Evolutionary conservation across 1,140 invertebrate species (phyloP).

Genomic region (Cydia strobilella): DNA sequence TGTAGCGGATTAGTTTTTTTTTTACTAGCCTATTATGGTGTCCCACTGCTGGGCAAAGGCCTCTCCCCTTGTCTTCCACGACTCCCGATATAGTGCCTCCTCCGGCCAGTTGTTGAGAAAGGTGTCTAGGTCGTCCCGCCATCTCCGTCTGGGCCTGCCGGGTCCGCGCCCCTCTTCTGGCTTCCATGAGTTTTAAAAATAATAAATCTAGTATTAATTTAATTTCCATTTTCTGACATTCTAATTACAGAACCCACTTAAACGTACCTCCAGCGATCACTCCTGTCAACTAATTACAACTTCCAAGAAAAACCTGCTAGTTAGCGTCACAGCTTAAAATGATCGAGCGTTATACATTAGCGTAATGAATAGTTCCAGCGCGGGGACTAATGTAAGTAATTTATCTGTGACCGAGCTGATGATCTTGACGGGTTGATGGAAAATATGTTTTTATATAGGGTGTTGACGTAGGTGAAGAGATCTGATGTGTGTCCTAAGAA

Average conservation of each 20-base stretch:
- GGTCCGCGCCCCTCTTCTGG: too few species aligned
- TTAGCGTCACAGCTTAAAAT: slow-evolving; percentile 27
- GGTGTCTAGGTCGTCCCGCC: too few species aligned
- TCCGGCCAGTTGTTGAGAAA: too few species aligned
- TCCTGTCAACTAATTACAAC: slow-evolving; percentile 20
- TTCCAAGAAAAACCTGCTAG: slow-evolving; percentile 23
- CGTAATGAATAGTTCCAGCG: slow-evolving; percentile 22
- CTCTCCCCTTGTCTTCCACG: too few species aligned
- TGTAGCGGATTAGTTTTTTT: too few species aligned
- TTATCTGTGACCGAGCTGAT: slow-evolving; percentile 24
- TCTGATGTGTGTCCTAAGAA: too few species aligned
- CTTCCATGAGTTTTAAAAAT: too few species aligned
- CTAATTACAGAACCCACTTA: neutral
- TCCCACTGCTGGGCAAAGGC: too few species aligned
- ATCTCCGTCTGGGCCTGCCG: too few species aligned
- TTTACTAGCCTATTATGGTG: too few species aligned
- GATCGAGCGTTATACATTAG: slow-evolving; percentile 19
- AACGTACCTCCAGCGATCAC: neutral
- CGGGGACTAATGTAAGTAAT: slow-evolving; percentile 5
- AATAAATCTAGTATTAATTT: too few species aligned
- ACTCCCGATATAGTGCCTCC: too few species aligned
- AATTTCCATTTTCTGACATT: neutral
- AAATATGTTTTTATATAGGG: slow-evolving; percentile 21
- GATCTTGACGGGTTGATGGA: slow-evolving; percentile 1
- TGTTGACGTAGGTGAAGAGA: neutral